Evolutionary conservation across 2,888 invertebrate genomes (phyloP).

Genomic region (Calameuta idolon): DNA sequence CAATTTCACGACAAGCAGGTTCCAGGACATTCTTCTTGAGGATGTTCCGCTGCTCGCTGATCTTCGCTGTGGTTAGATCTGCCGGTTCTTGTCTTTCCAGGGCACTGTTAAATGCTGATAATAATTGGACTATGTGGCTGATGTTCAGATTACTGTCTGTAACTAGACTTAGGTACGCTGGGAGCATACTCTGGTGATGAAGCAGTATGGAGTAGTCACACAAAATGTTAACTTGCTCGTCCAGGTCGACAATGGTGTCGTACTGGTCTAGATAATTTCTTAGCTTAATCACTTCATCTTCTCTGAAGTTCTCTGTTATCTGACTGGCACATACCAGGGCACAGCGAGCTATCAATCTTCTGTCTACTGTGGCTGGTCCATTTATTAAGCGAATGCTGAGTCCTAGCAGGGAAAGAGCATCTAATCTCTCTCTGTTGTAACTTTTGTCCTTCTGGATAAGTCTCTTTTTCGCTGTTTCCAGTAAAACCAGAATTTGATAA

Average conservation of each 20-base stretch:
- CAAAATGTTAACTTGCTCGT: constrained; percentile 43
- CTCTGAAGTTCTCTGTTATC: constrained; percentile 57
- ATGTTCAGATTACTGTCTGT: constrained; percentile 50
- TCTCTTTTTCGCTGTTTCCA: constrained; percentile 74
- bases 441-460: constrained; percentile 55
- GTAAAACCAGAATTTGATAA: constrained; percentile 78
- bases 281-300: constrained; percentile 70
- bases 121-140: constrained; percentile 53
- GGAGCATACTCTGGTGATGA: constrained; percentile 60
- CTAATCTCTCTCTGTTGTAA: constrained; percentile 57
- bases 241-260: constrained; percentile 55
- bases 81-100: constrained; percentile 41
- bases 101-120: constrained; percentile 57
- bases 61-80: constrained; percentile 32
- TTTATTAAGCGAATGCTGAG: constrained; percentile 57
- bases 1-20: constrained; percentile 87
- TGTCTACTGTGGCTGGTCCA: constrained; percentile 72
- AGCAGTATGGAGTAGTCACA: constrained; percentile 60
- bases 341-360: constrained; percentile 76
- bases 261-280: constrained; percentile 67
- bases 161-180: constrained; percentile 57
- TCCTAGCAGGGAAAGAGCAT: constrained; percentile 56
- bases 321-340: constrained; percentile 75
- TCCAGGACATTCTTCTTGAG: constrained; percentile 74
- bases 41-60: constrained; percentile 56